phyloP scores from a whole-genome alignment of 2,113 vertebrate genomes.

The Suncus etruscus region DNA sequence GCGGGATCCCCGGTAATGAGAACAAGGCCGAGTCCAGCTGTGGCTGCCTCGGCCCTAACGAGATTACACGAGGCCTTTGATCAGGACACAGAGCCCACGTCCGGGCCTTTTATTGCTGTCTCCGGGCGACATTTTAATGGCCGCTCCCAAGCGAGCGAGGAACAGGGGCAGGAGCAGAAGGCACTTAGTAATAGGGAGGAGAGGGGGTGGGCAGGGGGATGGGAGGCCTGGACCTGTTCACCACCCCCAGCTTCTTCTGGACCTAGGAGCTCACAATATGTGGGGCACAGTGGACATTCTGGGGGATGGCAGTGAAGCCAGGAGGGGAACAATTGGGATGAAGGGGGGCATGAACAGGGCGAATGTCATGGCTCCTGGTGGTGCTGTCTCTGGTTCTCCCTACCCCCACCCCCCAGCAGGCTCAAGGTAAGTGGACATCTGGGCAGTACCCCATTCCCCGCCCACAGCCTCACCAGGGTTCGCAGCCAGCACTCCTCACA shows the following conservation, averaged over 20 bases:
- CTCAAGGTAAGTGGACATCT: not conserved
- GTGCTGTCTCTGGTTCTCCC: not conserved
- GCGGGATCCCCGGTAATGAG: conserved; percentile 92
- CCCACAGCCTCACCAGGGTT: conserved; percentile 93
- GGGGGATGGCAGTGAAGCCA: not conserved
- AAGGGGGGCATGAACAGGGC: not conserved
- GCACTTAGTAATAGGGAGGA: conserved; percentile 78
- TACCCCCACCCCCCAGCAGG: not conserved
- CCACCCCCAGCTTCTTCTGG: conserved; percentile 49
- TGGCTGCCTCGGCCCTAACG: conserved; percentile 92
- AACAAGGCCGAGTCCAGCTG: conserved; percentile 91
- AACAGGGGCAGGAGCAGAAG: conserved; percentile 83
- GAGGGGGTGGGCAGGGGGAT: conserved; percentile 68
- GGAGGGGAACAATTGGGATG: not conserved
- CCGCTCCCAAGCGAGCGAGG: conserved; percentile 87
- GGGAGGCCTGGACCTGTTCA: conserved; percentile 58
- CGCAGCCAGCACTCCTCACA: conserved; percentile 99
- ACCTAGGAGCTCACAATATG: conserved; percentile 43
- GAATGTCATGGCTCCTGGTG: conserved; percentile 13
- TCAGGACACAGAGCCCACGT: conserved; percentile 94
- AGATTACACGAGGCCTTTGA: conserved; percentile 96
- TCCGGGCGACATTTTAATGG: conserved; percentile 96
- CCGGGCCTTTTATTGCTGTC: conserved; percentile 95
- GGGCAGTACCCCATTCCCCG: not conserved
- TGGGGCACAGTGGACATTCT: not conserved